Evolutionary conservation across 2,113 vertebrate genomes (phyloP), one percentile per base, ranked within the genome.

Genomic region (Benitochromis conjunctus): DNA sequence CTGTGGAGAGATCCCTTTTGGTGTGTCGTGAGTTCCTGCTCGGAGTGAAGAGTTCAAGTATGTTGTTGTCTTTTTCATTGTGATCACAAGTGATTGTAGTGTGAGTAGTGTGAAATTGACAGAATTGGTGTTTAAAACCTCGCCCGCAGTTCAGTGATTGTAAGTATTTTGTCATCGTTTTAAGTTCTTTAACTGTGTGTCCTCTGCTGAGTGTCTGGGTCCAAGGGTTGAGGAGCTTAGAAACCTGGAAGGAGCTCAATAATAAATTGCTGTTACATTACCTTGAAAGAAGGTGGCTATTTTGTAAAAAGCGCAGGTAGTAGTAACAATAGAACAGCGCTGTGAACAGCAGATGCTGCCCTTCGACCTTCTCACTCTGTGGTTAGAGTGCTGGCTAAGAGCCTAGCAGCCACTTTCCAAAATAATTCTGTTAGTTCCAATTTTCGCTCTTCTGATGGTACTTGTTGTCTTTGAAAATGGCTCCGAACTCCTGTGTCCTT

Each of bases 331-430:
- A 56, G 62, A 86, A 46, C 53, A 51, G 77, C 38, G 64, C 86
- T 69, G 76, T 66, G 71, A 83, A 83, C 81, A 84, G 85, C 58
- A 85, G 88, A 87, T 58, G 53, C 62, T 69, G 46, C 66, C 87
- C 55, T 84, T 90, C 57, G 19, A 84, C 86, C 79, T 89, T 89
- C 48, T 85, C 79, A 74, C 48, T 84, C 56, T 81, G 89, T 79
- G 80, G 85, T 71, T 84, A 54, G 54, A 85, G 54, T 82, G 87
- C 80, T 95, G 95, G 94, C 94, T 36, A 55, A 64, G 86, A 90
- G 94, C 95, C 95, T 92, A 86, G 89, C 76, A 91, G 85, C 90
- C 94, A 95, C 94, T 95, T 92, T 91, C 84, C 82, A 80, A 91
- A 95, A 93, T 94, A 95, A 94, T 94, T 93, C 78, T 90, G 83